These are phyloP conservation scores for Drosophila quadrilineata DNA, from an alignment of 1,140 invertebrate genomes.

Conservation along the genomic window DNA sequence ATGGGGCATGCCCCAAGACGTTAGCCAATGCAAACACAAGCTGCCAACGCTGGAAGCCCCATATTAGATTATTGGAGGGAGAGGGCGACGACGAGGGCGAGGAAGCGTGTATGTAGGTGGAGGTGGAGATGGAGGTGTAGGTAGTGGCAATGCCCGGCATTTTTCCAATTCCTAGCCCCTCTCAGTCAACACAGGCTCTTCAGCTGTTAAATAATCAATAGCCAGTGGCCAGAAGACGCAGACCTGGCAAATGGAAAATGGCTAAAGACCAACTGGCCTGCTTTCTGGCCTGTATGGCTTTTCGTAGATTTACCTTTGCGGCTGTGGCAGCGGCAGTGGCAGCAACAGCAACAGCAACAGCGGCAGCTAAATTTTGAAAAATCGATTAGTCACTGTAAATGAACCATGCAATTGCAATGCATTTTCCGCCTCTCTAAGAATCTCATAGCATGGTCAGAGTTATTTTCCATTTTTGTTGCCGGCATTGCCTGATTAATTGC, in stretches of 20 bases:
- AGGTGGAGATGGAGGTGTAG: too few species aligned
- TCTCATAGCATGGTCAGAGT: too few species aligned
- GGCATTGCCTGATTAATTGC: neutral
- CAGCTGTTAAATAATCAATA: conserved; percentile 61
- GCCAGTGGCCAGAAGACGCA: conserved; percentile 47
- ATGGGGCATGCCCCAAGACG: neutral
- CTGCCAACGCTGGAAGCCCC: conserved; percentile 26
- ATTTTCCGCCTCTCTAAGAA: conserved; percentile 30
- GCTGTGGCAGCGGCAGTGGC: too few species aligned
- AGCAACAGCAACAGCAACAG: too few species aligned
- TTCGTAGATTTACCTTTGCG: conserved; percentile 51
- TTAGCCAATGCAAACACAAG: conserved; percentile 45
- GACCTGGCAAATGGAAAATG: conserved; percentile 33
- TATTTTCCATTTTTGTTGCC: too few species aligned
- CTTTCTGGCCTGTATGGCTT: conserved; percentile 38
- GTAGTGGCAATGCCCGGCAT: too few species aligned
- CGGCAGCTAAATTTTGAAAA: conserved; percentile 59
- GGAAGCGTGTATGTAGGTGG: neutral
- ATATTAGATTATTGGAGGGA: neutral
- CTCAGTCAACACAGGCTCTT: neutral
- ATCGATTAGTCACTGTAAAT: conserved; percentile 75
- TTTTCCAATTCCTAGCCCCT: conserved; percentile 11
- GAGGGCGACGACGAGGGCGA: neutral
- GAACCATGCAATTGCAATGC: conserved; percentile 66
- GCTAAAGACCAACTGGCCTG: conserved; percentile 41